These are phyloP conservation scores for Calliphora vicina DNA, from an alignment of 1,140 invertebrate species.

Conservation along the genomic window DNA sequence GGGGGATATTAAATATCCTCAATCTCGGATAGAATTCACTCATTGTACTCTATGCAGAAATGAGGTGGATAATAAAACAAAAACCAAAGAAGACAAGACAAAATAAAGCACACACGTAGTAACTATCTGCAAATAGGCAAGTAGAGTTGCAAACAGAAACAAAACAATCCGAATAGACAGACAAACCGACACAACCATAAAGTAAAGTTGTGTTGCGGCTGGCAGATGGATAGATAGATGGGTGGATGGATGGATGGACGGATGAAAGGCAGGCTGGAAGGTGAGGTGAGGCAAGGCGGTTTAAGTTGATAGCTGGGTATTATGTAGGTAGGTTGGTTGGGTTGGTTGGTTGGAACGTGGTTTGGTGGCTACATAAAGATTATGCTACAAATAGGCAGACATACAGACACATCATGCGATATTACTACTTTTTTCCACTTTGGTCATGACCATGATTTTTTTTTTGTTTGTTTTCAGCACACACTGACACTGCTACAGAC, in stretches of 20 bases:
- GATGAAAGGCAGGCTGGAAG: neutral
- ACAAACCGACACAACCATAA: neutral
- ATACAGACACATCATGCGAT: slow-evolving; percentile 3
- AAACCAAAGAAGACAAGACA: neutral
- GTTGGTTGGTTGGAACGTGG: slow-evolving; percentile 9
- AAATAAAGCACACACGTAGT: neutral
- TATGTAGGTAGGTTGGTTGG: slow-evolving; percentile 5
- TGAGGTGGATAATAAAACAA: neutral
- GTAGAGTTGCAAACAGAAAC: neutral
- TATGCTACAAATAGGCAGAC: neutral
- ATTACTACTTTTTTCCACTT: neutral
- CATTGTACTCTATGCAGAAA: neutral
- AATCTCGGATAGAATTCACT: neutral
- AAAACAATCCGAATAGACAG: neutral
- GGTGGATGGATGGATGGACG: neutral
- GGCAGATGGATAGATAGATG: slow-evolving; percentile 21
- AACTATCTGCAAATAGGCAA: neutral
- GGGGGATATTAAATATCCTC: no score
- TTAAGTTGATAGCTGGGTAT: neutral
- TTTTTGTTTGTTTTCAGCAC: neutral
- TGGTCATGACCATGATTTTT: slow-evolving; percentile 9
- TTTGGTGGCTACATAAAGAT: neutral
- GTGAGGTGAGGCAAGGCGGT: no score
- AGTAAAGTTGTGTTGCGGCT: slow-evolving; percentile 26
- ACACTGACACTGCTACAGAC: neutral